Evolutionary conservation across 1,140 invertebrate species (phyloP).

Genomic region (Drosophila murphyi): DNA sequence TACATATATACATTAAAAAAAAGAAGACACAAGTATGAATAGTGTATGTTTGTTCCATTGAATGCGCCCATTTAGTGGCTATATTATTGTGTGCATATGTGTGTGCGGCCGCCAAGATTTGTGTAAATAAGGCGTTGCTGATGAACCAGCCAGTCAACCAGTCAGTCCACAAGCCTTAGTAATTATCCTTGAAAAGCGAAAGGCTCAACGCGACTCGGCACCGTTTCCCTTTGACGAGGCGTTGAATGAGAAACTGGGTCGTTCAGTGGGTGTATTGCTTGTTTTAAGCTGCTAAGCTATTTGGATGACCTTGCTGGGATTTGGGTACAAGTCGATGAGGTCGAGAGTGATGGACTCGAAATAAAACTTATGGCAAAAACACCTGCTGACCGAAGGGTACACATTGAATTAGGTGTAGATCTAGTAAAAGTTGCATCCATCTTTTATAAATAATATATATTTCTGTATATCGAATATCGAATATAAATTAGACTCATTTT

Average conservation of each 20-base stretch:
- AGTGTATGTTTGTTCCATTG: conserved; percentile 12
- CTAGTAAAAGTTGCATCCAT: no score
- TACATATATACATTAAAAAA: background rate
- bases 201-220: background rate
- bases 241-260: conserved; percentile 44
- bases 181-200: conserved; percentile 44
- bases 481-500: no score
- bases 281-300: conserved; percentile 1
- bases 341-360: background rate
- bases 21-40: background rate
- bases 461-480: no score
- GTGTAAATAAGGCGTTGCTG: conserved; percentile 48
- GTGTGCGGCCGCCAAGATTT: conserved; percentile 38
- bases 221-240: conserved; percentile 17
- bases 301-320: conserved; percentile 18
- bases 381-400: background rate
- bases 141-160: conserved; percentile 15
- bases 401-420: no score
- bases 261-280: conserved; percentile 5
- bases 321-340: background rate
- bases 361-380: background rate
- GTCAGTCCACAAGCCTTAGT: conserved; percentile 5
- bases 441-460: no score
- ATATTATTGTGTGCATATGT: conserved; percentile 1
- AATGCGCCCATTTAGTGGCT: conserved; percentile 44